A percentile compares a stretch with the other conserved stretches of the same genome.
Evolutionary conservation across 2,113 vertebrate genomes (phyloP).

Genomic region (Odontophorus gujanensis): DNA sequence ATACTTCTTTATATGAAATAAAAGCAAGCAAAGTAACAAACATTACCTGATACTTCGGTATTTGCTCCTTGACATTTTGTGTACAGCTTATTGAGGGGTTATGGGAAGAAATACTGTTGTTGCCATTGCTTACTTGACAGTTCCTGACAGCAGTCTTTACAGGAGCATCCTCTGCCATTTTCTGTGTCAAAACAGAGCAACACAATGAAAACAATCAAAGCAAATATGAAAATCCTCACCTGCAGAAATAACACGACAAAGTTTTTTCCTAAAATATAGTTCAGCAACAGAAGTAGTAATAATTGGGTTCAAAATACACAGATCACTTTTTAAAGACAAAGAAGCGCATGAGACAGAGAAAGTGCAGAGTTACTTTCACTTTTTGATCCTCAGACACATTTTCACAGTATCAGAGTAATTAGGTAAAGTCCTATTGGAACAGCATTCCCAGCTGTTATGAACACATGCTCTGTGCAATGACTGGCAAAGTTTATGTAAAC

Average conservation of each 20-base stretch:
- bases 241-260: background rate
- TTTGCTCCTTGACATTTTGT: conserved; percentile 69
- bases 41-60: conserved; percentile 83
- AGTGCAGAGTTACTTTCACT: background rate
- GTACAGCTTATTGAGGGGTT: conserved; percentile 35
- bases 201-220: background rate
- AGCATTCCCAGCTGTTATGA: background rate
- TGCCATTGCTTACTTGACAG: conserved; percentile 65
- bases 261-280: background rate
- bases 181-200: conserved; percentile 66
- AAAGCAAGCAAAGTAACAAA: background rate
- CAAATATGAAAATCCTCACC: background rate
- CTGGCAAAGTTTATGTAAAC: background rate
- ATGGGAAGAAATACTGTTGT: conserved; percentile 48
- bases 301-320: background rate
- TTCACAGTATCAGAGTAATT: background rate
- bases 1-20: background rate
- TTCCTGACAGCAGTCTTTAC: conserved; percentile 62
- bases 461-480: background rate
- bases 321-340: background rate
- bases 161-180: conserved; percentile 71
- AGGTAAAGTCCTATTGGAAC: background rate
- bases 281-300: background rate
- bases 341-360: background rate
- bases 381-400: background rate